A percentile compares a stretch with the other conserved stretches of the same genome.
Evolutionary conservation across 2,888 invertebrate species (phyloP).

Genomic region (Gandaritis pyraliata): DNA sequence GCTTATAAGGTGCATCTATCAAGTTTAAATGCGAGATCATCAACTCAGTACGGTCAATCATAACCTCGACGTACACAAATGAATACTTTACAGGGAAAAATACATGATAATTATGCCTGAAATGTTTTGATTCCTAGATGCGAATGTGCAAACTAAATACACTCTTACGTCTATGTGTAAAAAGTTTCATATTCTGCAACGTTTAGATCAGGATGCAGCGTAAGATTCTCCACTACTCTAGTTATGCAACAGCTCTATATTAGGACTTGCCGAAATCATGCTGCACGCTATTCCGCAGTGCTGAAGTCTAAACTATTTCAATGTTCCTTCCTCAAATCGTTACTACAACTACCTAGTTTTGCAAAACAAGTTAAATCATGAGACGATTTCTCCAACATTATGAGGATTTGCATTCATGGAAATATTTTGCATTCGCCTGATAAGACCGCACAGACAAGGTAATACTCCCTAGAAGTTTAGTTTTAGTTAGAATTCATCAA

Average conservation of each 20-base stretch:
- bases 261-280: constrained; percentile 23
- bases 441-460: no score
- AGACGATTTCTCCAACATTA: constrained; percentile 15
- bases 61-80: background rate
- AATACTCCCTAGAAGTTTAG: no score
- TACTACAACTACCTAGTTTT: background rate
- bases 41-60: constrained; percentile 7
- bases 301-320: constrained; percentile 1
- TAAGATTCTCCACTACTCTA: background rate
- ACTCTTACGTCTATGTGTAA: background rate
- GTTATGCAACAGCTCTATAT: constrained; percentile 20
- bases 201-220: background rate
- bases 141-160: background rate
- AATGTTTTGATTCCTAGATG: background rate
- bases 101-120: no score
- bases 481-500: no score
- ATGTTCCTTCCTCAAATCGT: constrained; percentile 2
- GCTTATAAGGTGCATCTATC: constrained; percentile 8
- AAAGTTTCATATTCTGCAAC: background rate
- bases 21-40: constrained; percentile 21
- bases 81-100: no score
- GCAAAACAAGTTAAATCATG: background rate
- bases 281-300: constrained; percentile 18
- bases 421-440: background rate
- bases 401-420: constrained; percentile 1